Percentiles rank a stretch among this genome's conserved stretches.
phyloP scores from a whole-genome alignment of 2,888 invertebrate genomes.

The Phengaris arion region DNA sequence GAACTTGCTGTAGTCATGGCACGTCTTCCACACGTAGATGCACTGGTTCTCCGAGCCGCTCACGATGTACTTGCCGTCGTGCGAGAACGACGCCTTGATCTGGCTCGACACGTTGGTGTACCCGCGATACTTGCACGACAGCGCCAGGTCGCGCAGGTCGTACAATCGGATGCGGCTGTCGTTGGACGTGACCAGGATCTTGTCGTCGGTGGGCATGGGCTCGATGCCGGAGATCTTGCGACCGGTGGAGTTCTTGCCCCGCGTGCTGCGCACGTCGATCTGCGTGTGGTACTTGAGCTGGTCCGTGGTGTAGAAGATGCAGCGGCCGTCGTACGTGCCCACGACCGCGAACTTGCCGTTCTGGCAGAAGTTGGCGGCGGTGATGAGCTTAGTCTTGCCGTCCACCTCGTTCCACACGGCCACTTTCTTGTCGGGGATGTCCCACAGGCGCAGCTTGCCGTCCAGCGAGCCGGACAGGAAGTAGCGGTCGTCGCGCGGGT shows the following conservation, averaged over 20 bases:
- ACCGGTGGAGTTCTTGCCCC: slow-evolving; percentile 97
- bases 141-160: slow-evolving; percentile 94
- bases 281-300: slow-evolving; percentile 99
- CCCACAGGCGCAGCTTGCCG: slow-evolving; percentile 99
- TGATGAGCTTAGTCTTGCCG: slow-evolving; percentile 96
- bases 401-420: slow-evolving; percentile 98
- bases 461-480: slow-evolving; percentile 98
- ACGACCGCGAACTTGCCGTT: slow-evolving; percentile 99
- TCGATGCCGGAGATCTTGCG: slow-evolving; percentile 98
- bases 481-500: slow-evolving; percentile 93
- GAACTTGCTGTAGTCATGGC: slow-evolving; percentile 97
- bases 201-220: slow-evolving; percentile 96
- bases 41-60: slow-evolving; percentile 98
- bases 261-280: slow-evolving; percentile 95
- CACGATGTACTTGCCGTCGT: slow-evolving; percentile 97
- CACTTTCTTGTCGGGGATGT: slow-evolving; percentile 98
- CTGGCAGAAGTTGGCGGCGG: slow-evolving; percentile 97
- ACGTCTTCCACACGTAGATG: slow-evolving; percentile 98
- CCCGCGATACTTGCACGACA: slow-evolving; percentile 96
- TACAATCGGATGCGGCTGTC: slow-evolving; percentile 98
- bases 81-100: slow-evolving; percentile 98
- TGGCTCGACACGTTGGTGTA: slow-evolving; percentile 97
- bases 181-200: slow-evolving; percentile 97
- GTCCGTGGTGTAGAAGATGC: slow-evolving; percentile 98
- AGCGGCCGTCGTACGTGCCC: slow-evolving; percentile 98